Evolutionary conservation across 30 jellyfish, hydroid and myxozoan species (phyloP).

Genomic region (Hydractinia echinata): DNA sequence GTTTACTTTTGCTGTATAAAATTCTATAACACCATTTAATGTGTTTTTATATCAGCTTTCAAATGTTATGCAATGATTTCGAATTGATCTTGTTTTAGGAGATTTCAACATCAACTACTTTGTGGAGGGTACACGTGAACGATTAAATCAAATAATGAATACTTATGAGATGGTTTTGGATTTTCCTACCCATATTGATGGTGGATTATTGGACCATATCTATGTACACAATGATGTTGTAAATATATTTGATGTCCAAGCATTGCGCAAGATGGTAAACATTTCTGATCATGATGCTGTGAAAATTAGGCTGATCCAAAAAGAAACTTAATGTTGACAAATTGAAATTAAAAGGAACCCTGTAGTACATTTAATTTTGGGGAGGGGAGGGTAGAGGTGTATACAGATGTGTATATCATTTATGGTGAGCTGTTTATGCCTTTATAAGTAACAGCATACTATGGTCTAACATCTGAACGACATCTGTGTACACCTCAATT

Average conservation of each 20-base stretch:
- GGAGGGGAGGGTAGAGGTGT: too few relatives aligned
- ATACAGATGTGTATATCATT: too few relatives aligned
- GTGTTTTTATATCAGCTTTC: not conserved
- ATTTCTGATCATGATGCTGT: not conserved
- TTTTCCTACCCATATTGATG: constrained; percentile 21
- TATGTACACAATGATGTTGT: constrained; percentile 12
- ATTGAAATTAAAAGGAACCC: too few relatives aligned
- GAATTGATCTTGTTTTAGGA: constrained; percentile 14
- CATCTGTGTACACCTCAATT: too few relatives aligned
- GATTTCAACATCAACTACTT: constrained; percentile 3
- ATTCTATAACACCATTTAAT: not conserved
- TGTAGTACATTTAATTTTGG: too few relatives aligned
- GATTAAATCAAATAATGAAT: not conserved
- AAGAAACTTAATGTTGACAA: too few relatives aligned
- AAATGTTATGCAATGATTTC: not conserved
- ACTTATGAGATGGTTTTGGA: not conserved
- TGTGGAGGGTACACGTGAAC: not conserved
- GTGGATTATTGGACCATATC: constrained; percentile 17
- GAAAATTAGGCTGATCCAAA: too few relatives aligned
- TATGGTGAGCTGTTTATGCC: too few relatives aligned
- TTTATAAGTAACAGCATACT: too few relatives aligned
- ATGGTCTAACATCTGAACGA: too few relatives aligned
- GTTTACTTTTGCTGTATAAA: not conserved
- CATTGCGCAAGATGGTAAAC: not conserved
- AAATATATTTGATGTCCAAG: not conserved